Base-by-base conservation (phyloP, 2,797 vertebrate species). In the Anableps anableps region DNA sequence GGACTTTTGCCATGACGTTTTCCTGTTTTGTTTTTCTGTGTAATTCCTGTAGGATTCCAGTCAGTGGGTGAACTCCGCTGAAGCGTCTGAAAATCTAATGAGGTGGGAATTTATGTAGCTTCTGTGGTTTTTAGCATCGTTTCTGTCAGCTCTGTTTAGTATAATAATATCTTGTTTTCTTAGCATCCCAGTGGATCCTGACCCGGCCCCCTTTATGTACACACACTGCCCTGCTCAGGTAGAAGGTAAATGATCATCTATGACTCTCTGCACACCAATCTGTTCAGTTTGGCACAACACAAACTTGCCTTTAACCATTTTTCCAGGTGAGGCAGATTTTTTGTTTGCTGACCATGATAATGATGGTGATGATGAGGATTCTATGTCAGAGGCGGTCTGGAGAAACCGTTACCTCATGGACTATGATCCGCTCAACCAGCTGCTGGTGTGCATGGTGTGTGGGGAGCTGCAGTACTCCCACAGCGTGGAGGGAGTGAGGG, bases 381-480 rank as follows among this genome's bases (percentile, higher is more conserved):
- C 88, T 0, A 48, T 93, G 38, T 91, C 94, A 0, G 94, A 89
- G 45, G 73, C 50, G 0, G 78, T 86, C 58, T 96, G 96, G 96
- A 92, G 96, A 88, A 93, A 76, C 80, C 87, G 92, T 88, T 98
- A 97, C 94, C 96, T 98, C 90, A 97, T 98, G 97, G 97, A 98
- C 93, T 96, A 96, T 9, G 97, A 98, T 85, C 96, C 96, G 0
- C 94, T 96, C 87, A 97, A 96, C 90, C 97, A 97, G 93, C 95
- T 97, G 83, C 93, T 98, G 92, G 97, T 97, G 93, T 98, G 97
- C 91, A 97, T 97, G 96, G 97, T 97, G 86, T 98, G 97, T 58
- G 96, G 96, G 68, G 95, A 95, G 75, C 95, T 96, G 84, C 94
- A 97, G 91, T 97, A 97, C 91, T 96, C 95, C 29, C 95, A 97